phyloP scores from a whole-genome alignment of 37 sponge, comb jelly and placozoan genomes.

The Beroe ovata region DNA sequence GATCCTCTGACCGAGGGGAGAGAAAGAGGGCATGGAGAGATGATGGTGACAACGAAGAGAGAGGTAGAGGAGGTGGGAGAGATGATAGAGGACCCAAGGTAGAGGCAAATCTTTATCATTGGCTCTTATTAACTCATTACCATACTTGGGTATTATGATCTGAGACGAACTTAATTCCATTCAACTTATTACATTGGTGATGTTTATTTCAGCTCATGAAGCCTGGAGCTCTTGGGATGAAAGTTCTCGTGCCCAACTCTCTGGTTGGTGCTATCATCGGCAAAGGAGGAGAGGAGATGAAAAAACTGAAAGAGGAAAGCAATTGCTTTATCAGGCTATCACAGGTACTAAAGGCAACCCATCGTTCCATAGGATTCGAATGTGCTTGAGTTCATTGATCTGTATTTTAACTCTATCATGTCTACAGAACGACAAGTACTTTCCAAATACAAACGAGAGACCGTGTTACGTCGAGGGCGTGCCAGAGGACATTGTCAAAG shows the following conservation, averaged over 20 bases:
- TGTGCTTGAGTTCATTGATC: too few species aligned
- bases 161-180: too few species aligned
- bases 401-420: too few species aligned
- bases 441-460: constrained; percentile 58
- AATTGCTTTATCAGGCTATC: constrained; percentile 28
- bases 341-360: too few species aligned
- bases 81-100: neutral
- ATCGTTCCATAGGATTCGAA: too few species aligned
- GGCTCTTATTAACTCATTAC: too few species aligned
- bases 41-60: neutral
- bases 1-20: neutral
- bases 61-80: neutral
- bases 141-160: too few species aligned
- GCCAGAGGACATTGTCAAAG: constrained; percentile 25
- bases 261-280: constrained; percentile 57
- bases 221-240: constrained; percentile 41
- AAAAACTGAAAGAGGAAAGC: constrained; percentile 47
- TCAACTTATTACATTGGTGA: too few species aligned
- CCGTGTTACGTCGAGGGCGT: constrained; percentile 60
- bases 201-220: constrained; percentile 53
- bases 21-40: constrained; percentile 13
- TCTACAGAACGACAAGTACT: constrained; percentile 62
- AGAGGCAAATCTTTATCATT: neutral
- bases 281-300: constrained; percentile 63
- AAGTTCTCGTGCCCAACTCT: constrained; percentile 46